Evolutionary conservation across 2,113 vertebrate genomes (phyloP), one percentile per base, ranked within the genome.

Genomic region (Dicerorhinus sumatrensis): DNA sequence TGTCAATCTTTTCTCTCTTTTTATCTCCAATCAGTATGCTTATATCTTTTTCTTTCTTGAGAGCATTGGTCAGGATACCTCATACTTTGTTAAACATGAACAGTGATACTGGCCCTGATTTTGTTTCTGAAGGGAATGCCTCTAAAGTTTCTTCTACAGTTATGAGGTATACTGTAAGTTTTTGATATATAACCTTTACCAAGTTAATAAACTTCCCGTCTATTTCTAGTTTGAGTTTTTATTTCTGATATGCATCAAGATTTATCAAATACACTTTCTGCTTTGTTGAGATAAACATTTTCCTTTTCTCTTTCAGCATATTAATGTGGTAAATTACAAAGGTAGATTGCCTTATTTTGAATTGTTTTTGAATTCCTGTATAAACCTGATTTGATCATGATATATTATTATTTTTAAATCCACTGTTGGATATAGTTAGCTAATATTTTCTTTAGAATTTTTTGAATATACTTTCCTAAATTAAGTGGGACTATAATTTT

Each of bases 361-460:
- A 56, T 63, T 58, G 17, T 54, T 77, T 95, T 79, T 70, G 20
- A 16, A 92, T 92, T 85, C 23, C 6, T 88, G 12, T 73, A 56
- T 87, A 31, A 63, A 81, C 27, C 29, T 87, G 29, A 21, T 23
- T 67, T 90, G 76, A 95, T 77, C 2, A 67, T 69, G 36, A 67
- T 31, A 85, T n/a, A 85, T 86, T 86, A 83, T 67, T 16, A 83
- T 88, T 88, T 91, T 70, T 11, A 95, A 91, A 77, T 48, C 25
- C 9, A 48, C 31, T 77, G 39, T 85, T 69, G 12, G 14, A 48
- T 60, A 31, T 69, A 77, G 48, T 65, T 88, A 95, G 36, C 51
- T 25, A 65, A 60, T 56, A 65, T 51, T 73, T 73, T 73, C 36
- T 56, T 51, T 83, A 76, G 39, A 23, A 91, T 90, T 84, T 75